Base-by-base conservation (phyloP, 2,888 invertebrate species). In the Eristalis intricaria region DNA sequence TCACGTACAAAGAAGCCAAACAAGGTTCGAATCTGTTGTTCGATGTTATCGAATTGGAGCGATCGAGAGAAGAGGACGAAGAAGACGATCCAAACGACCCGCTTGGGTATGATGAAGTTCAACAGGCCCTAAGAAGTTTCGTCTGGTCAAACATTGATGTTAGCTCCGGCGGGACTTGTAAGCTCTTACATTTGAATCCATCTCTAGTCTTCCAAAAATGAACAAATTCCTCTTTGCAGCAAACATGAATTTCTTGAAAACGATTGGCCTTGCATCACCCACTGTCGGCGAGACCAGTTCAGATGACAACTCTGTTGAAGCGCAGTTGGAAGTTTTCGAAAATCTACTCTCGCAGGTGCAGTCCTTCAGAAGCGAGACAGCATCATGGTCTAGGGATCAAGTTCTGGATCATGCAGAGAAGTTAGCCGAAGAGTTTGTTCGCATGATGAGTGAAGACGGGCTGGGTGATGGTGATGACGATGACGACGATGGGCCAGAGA, bases 1-100 rank as follows among this genome's bases (percentile, higher is more conserved):
- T 90, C 7, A 90, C 90, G 1, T 90, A 90, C 79, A 90, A 90
- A 68, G 90, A 90, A 73, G 90, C 89, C 32, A 90, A 90, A 65
- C 86, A 90, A 56, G 88, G 83, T n/a, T 89, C 89, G 38, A 89
- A 88, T 66, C 63, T 89, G 8, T 77, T 90, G 2, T 88, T 88
- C 4, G 90, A 90, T 84, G 90, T 90, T 7, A 90, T 90, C 73
- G 90, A 90, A 81, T 79, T 90, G 50, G 90, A 84, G 13, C 73
- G 90, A 2, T 88, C 86, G 3, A 60, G 89, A 40, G 90, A 90
- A 35, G 89, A 89, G 38, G 89, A 89, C 26, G 89, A 89, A 13
- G 89, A 90, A 32, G 89, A 89, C 40, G 86, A 89, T 22, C 84
- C 84, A 1, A 88, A 89, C 63, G 90, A 90, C 82, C 90, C 90